Conservation (phyloP, 2,113 vertebrate genomes). For the Ictalurus furcatus region DNA sequence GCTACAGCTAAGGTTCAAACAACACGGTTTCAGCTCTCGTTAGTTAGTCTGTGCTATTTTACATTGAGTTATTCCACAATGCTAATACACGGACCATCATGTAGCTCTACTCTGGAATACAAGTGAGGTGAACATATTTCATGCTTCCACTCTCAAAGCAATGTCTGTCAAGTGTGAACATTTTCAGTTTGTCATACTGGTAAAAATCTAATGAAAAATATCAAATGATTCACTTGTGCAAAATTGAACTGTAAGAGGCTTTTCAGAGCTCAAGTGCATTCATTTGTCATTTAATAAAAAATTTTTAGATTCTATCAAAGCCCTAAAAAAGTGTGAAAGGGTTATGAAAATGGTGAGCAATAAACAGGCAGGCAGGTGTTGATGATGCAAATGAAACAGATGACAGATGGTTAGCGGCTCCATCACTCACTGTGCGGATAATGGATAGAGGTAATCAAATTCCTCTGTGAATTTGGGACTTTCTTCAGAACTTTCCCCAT, state of each 20-base stretch:
- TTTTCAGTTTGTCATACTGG: slow-evolving; percentile 26
- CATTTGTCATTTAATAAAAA: slow-evolving; percentile 79
- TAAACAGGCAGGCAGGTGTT: slow-evolving; percentile 90
- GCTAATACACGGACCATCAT: background rate
- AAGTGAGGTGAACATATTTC: slow-evolving; percentile 24
- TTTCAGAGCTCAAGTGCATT: slow-evolving; percentile 39
- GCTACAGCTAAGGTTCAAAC: slow-evolving; percentile 15
- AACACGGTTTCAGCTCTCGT: background rate
- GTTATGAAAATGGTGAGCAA: slow-evolving; percentile 67
- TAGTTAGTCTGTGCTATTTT: slow-evolving; percentile 3
- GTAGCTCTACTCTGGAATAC: background rate
- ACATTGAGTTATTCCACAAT: background rate
- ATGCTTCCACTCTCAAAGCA: background rate
- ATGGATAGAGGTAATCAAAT: slow-evolving; percentile 99
- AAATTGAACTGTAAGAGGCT: slow-evolving; percentile 29
- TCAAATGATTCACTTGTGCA: background rate
- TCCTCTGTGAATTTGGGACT: slow-evolving; percentile 96
- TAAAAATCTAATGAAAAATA: slow-evolving; percentile 25
- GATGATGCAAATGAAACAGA: slow-evolving; percentile 96
- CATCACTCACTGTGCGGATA: slow-evolving; percentile 95
- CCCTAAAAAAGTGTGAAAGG: slow-evolving; percentile 45
- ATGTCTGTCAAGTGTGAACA: slow-evolving; percentile 11
- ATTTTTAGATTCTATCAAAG: slow-evolving; percentile 87
- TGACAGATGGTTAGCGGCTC: slow-evolving; percentile 98
- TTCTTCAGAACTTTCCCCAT: slow-evolving; percentile 94